Conservation (phyloP, 2,113 vertebrate species). For the Tragelaphus scriptus region DNA sequence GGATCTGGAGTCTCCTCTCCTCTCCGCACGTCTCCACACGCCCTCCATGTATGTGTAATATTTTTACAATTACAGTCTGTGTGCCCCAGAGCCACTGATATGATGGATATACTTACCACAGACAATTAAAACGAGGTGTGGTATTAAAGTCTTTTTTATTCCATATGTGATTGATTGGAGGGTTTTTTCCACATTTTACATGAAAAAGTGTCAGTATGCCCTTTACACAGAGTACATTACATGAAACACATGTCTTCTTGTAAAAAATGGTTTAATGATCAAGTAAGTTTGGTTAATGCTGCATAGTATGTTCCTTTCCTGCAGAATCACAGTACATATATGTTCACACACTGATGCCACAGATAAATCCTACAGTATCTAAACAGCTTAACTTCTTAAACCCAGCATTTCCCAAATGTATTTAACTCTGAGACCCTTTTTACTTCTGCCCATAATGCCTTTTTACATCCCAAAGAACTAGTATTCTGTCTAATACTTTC, state of each 20-base stretch:
- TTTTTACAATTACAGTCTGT: not conserved
- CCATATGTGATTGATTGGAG: not conserved
- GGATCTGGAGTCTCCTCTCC: not conserved
- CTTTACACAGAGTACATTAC: slow-evolving; percentile 10
- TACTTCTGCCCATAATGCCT: not conserved
- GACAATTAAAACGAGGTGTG: not conserved
- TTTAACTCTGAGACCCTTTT: not conserved
- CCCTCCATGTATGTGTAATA: not conserved
- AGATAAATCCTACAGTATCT: not conserved
- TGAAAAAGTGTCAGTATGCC: not conserved
- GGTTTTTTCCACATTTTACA: not conserved
- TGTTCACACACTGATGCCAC: not conserved
- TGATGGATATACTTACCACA: not conserved
- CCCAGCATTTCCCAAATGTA: not conserved
- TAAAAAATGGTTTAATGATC: not conserved
- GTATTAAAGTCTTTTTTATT: slow-evolving; percentile 9
- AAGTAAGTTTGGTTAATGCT: not conserved
- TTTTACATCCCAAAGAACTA: not conserved
- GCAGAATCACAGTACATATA: rapidly evolving
- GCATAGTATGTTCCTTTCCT: not conserved
- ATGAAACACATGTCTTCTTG: not conserved
- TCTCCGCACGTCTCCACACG: not conserved
- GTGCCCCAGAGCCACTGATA: not conserved
- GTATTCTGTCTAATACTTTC: slow-evolving; percentile 12
- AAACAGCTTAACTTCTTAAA: slow-evolving; percentile 17